Evolutionary conservation across 2,888 invertebrate genomes (phyloP).

Genomic region (Chloroclystis v-ata): DNA sequence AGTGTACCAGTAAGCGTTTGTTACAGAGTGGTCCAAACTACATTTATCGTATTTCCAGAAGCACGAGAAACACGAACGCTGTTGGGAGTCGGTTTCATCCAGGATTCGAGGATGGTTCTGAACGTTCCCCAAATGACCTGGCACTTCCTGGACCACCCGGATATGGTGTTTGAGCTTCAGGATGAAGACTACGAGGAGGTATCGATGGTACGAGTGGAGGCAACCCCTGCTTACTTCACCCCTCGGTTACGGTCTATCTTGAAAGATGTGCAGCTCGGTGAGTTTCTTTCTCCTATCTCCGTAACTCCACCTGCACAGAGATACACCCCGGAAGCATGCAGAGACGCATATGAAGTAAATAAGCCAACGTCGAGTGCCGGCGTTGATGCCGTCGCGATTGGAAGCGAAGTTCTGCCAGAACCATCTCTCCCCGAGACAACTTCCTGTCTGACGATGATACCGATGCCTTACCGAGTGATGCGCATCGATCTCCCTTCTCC

Average conservation of each 20-base stretch:
- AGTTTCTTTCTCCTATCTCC: background rate
- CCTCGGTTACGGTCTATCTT: background rate
- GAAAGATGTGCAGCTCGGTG: background rate
- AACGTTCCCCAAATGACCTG: background rate
- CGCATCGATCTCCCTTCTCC: background rate
- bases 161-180: background rate
- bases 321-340: too few species aligned
- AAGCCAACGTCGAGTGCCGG: background rate
- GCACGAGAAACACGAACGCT: background rate
- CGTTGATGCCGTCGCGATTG: background rate
- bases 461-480: background rate
- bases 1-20: background rate
- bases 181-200: background rate
- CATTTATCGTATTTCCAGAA: background rate
- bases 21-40: background rate
- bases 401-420: background rate
- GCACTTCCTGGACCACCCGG: background rate
- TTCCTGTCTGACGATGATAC: too few species aligned
- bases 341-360: background rate
- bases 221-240: background rate
- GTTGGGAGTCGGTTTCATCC: background rate
- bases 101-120: background rate
- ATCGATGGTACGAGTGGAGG: background rate
- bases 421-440: too few species aligned
- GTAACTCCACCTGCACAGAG: background rate